Evolutionary conservation across 2,888 invertebrate species (phyloP), one percentile per base, ranked within the genome.

Genomic region (Tetragonula carbonaria): DNA sequence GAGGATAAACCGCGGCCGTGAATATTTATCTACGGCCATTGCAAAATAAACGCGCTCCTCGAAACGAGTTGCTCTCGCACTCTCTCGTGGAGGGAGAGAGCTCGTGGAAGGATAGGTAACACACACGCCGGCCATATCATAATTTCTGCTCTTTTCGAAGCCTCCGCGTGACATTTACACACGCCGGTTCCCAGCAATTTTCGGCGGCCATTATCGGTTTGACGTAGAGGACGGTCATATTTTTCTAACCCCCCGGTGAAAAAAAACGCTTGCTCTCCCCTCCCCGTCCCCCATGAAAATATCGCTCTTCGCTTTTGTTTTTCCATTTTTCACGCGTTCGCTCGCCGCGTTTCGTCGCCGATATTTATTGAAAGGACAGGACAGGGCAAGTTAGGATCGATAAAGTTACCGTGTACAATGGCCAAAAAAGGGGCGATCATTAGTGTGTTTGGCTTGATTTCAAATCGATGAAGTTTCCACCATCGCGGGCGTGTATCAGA

Each of bases 1-100:
- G 45, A 45, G 45, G 8, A 45, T 45, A 45, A 45, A 45, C 45
- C 33, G 70, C 68, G 57, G 55, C 71, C 78, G 70, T 89, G 90
- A 90, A 91, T 90, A 91, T 91, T 91, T 91, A 90, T 90, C 83
- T 81, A 79, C 76, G 73, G 84, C 82, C 79, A 90, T 89, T 86
- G 87, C 81, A 82, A 90, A 91, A 88, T 88, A 87, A 90, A 91
- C 86, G 81, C 51, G 76, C 74, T 70, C 71, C 80, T 85, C 85
- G 72, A 74, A 81, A 66, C 79, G 77, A 45, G 45, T 38, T 55
- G 50, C 14, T 38, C 38, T 5, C 75, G 57, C 13, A 4, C 21
- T 51, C 21, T 51, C 23, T 33, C 55, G 28, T 45, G 33, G 59
- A 45, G 51, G 16, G 28, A 28, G 28, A 28, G 28, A 28, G 28